phyloP scores from a whole-genome alignment of 1,140 invertebrate species.

The Colletes latitarsis region DNA sequence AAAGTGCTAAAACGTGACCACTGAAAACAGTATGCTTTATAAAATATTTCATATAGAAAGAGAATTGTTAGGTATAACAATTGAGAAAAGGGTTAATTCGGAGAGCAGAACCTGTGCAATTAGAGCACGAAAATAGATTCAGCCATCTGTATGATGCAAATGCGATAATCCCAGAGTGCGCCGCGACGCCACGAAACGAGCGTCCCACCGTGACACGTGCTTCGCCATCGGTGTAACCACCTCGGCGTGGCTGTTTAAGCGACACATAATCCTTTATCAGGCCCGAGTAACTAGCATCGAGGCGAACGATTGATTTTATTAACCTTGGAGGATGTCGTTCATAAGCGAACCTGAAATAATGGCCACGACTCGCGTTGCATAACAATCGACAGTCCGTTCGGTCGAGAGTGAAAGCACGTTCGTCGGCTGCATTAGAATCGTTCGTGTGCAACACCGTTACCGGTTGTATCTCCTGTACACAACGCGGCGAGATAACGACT shows the following conservation, averaged over 20 bases:
- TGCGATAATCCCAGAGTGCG: no score
- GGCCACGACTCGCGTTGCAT: conserved; percentile 52
- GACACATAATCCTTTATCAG: conserved; percentile 31
- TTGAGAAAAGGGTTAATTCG: no score
- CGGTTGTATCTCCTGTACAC: background rate
- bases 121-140: no score
- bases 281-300: conserved; percentile 35
- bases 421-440: conserved; percentile 39
- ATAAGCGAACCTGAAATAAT: conserved; percentile 55
- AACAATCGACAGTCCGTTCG: conserved; percentile 36
- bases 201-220: conserved; percentile 12
- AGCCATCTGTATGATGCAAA: no score
- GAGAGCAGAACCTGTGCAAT: no score
- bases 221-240: background rate
- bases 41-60: no score
- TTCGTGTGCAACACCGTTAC: conserved; percentile 23
- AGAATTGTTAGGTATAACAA: no score
- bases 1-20: no score
- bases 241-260: conserved; percentile 2
- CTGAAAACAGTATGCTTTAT: no score
- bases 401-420: conserved; percentile 51
- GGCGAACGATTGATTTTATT: conserved; percentile 51
- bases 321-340: conserved; percentile 55
- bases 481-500: conserved; percentile 2
- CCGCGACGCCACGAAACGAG: background rate